Conservation (phyloP, 2,888 invertebrate species). For the Heliconius ethilla region DNA sequence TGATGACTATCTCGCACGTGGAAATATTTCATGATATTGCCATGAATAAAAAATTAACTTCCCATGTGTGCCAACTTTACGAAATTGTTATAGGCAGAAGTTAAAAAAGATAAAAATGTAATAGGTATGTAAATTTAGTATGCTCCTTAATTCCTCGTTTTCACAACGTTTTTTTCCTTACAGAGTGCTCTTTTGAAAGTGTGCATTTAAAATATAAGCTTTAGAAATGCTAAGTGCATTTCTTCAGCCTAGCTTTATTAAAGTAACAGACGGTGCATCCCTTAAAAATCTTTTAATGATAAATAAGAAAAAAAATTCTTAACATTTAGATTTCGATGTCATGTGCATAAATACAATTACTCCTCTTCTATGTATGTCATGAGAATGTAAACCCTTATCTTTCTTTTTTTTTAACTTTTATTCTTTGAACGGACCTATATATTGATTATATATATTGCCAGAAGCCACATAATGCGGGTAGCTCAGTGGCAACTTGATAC, state of each 20-base stretch:
- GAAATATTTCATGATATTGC: background rate
- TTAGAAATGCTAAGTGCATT: background rate
- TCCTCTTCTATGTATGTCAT: background rate
- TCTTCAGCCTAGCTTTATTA: background rate
- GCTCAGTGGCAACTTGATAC: constrained; percentile 68
- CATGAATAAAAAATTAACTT: background rate
- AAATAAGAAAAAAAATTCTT: too few species aligned
- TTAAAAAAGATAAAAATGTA: background rate
- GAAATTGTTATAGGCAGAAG: background rate
- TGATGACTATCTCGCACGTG: background rate
- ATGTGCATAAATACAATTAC: background rate
- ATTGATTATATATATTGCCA: constrained; percentile 43
- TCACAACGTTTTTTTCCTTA: too few species aligned
- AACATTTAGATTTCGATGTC: too few species aligned
- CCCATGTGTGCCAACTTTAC: background rate
- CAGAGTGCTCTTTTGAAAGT: too few species aligned
- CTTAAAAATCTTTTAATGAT: too few species aligned
- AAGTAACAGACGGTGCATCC: background rate
- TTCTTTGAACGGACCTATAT: constrained; percentile 23
- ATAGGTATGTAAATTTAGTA: too few species aligned
- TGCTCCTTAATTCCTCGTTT: too few species aligned
- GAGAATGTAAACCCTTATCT: background rate
- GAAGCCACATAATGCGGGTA: constrained; percentile 73
- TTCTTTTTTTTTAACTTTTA: background rate
- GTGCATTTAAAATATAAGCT: constrained; percentile 1